Percentiles rank a stretch among this genome's conserved stretches.
phyloP scores from a whole-genome alignment of 1,140 invertebrate genomes.

The Nebria ingens region DNA sequence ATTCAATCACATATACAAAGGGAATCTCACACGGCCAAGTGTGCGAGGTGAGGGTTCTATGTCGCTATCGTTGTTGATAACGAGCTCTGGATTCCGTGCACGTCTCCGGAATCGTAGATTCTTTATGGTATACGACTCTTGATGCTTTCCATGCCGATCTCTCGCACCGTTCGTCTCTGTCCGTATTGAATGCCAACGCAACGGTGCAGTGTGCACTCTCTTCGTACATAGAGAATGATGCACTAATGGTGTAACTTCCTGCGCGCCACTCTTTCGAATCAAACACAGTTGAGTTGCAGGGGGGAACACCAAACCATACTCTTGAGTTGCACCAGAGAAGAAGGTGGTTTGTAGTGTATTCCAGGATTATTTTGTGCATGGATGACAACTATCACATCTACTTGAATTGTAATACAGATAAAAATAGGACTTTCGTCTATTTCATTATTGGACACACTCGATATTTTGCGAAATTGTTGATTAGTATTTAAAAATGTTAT shows the following conservation, averaged over 20 bases:
- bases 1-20: no score
- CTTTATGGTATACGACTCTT: not conserved
- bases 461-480: no score
- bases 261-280: slow-evolving; percentile 7
- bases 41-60: not conserved
- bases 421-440: no score
- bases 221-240: slow-evolving; percentile 5
- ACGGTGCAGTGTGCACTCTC: not conserved
- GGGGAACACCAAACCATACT: not conserved
- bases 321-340: no score
- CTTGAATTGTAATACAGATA: no score
- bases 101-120: not conserved
- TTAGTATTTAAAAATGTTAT: no score
- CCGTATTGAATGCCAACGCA: not conserved
- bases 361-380: no score
- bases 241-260: slow-evolving; percentile 9
- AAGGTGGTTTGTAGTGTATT: not conserved
- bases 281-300: slow-evolving; percentile 2
- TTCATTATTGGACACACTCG: no score
- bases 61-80: not conserved
- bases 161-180: not conserved
- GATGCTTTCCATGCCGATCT: not conserved
- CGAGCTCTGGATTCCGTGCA: not conserved
- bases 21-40: no score
- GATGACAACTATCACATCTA: no score